phyloP scores from a whole-genome alignment of 2,888 invertebrate genomes.

The Copidosoma aretas region DNA sequence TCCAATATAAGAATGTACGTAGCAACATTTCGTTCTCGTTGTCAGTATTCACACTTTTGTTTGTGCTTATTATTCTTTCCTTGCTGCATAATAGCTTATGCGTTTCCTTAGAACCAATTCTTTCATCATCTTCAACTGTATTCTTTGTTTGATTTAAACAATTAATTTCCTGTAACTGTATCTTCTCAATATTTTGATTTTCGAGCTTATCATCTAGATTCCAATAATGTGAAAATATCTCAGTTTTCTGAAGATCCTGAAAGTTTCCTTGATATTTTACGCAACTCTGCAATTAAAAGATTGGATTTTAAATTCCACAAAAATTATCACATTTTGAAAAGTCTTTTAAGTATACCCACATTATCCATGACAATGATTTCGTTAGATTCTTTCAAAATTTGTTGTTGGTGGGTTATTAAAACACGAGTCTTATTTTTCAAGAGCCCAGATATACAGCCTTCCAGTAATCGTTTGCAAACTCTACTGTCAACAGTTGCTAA shows the following conservation, averaged over 20 bases:
- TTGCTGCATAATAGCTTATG: constrained; percentile 71
- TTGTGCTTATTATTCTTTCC: constrained; percentile 59
- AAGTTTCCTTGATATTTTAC: constrained; percentile 68
- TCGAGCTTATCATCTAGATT: not conserved
- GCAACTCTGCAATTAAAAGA: constrained; percentile 64
- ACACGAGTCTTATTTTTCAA: constrained; percentile 75
- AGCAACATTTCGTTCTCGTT: too few relatives aligned
- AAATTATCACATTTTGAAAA: too few relatives aligned
- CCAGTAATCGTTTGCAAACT: constrained; percentile 77
- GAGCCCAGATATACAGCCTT: constrained; percentile 73
- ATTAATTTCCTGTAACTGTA: not conserved
- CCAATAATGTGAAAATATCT: constrained; percentile 35
- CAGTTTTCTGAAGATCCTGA: constrained; percentile 64
- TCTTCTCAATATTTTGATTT: not conserved
- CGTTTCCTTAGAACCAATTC: constrained; percentile 66
- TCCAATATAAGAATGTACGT: constrained; percentile 65
- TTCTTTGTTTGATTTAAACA: constrained; percentile 16
- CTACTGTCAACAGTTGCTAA: constrained; percentile 79
- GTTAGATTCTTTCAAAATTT: constrained; percentile 74
- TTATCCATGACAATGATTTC: constrained; percentile 71
- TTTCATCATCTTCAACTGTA: constrained; percentile 60
- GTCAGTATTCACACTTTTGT: too few relatives aligned
- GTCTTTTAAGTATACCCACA: constrained; percentile 64
- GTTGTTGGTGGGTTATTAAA: constrained; percentile 84
- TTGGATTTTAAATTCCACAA: not conserved